Evolutionary conservation across 2,797 vertebrate species (phyloP), one percentile per base, ranked within the genome.

Genomic region (Parauchenoglanis ngamensis): DNA sequence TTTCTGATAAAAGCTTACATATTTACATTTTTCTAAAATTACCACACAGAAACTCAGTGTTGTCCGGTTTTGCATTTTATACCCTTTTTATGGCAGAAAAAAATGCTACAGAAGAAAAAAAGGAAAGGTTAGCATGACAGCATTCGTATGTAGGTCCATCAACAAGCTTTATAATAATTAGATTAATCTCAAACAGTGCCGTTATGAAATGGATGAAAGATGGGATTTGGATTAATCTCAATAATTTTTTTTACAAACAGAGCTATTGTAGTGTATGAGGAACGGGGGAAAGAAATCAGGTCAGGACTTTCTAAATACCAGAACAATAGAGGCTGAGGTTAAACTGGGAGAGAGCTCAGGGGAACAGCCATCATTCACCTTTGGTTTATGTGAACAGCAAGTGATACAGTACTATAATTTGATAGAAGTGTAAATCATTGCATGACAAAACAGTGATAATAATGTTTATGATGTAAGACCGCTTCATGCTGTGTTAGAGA

Each of bases 181-280:
- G 85, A 79, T 86, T 79, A 68, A 67, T 25, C 52, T 86, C 76
- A 86, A 80, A 77, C 23, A 15, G 19, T 10, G 84, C 75, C 68
- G n/a, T 72, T 80, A 68, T 72, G 23, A 70, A 52, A 80, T 28
- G 77, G 31, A 7, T 68, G 63, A 83, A 84, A 21, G 25, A 46
- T 75, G 54, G 49, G 28, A 73, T 65, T 83, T 63, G 56, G 21
- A 65, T 72, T 67, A 61, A 87, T 75, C 57, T 4, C 46, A 75
- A 46, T 56, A 1, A 3, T 17, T 40, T 40, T 23, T 25, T 15
- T 49, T 52, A 52, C 57, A 83, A 87, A 76, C 72, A 67, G 17
- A 61, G 68, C 44, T 63, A 82, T 75, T 82, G 54, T 81, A 73
- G 65, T 70, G 76, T 40, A 44, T 79, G 61, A n/a, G 85, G 61